Evolutionary conservation across 2,113 vertebrate genomes (phyloP).

Genomic region (Larimichthys polyactis): DNA sequence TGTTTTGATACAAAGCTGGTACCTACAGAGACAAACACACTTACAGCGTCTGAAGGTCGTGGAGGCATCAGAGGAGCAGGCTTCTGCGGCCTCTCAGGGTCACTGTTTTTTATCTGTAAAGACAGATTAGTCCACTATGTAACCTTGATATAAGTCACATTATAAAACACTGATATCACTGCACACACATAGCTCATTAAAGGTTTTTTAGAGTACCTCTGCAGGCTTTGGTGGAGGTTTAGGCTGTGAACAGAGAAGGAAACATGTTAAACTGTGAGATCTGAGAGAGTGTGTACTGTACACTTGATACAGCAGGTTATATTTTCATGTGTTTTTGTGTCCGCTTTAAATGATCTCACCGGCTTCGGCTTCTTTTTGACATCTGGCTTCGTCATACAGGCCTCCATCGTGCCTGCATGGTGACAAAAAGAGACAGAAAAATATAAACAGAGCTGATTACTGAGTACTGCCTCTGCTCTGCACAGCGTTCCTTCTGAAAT

Average conservation of each 20-base stretch:
- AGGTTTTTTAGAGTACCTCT: conserved; percentile 48
- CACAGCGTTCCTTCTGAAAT: too few species aligned
- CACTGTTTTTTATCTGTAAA: conserved; percentile 49
- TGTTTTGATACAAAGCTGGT: too few species aligned
- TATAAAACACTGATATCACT: neutral
- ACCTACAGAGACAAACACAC: neutral
- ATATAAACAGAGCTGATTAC: neutral
- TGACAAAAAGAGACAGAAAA: neutral
- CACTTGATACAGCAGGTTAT: too few species aligned
- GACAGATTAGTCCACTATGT: neutral
- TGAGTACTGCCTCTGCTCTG: too few species aligned
- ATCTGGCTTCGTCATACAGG: conserved; percentile 64
- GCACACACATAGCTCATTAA: neutral
- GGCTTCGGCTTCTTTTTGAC: conserved; percentile 65
- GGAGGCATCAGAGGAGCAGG: conserved; percentile 44
- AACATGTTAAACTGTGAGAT: neutral
- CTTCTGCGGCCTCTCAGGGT: conserved; percentile 13
- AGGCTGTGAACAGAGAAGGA: conserved; percentile 39
- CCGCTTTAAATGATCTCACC: conserved; percentile 47
- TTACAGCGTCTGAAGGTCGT: conserved; percentile 48
- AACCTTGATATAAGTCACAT: neutral
- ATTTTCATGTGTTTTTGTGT: neutral
- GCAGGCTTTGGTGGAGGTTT: conserved; percentile 53
- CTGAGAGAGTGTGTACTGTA: neutral
- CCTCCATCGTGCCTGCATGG: conserved; percentile 70